Evolutionary conservation across 1,140 invertebrate genomes (phyloP).

Genomic region (Sarcophaga peregrina): DNA sequence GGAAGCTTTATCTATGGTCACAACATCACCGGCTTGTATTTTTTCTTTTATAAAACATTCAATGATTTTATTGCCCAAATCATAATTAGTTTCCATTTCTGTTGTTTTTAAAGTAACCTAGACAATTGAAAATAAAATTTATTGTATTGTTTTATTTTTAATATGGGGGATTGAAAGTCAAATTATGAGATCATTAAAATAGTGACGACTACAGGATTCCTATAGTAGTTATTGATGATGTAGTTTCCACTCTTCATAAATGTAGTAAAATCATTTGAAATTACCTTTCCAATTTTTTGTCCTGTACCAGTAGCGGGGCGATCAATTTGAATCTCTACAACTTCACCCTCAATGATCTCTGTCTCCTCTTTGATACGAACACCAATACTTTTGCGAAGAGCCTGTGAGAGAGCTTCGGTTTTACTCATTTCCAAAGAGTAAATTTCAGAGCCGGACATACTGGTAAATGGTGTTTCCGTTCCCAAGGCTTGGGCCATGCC

Average conservation of each 20-base stretch:
- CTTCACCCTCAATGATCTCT: constrained; percentile 98
- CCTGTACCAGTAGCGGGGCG: constrained; percentile 91
- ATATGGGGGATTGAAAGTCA: not conserved
- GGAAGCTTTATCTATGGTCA: constrained; percentile 97
- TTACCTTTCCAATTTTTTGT: constrained; percentile 85
- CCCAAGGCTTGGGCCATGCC: constrained; percentile 95
- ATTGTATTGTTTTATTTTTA: no score
- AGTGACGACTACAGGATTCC: not conserved
- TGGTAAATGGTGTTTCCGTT: constrained; percentile 95
- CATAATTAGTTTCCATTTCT: constrained; percentile 99
- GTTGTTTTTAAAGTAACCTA: constrained; percentile 94
- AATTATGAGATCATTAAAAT: not conserved
- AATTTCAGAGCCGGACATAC: constrained; percentile 96
- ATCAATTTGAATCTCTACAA: constrained; percentile 97
- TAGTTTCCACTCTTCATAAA: not conserved
- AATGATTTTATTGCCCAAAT: constrained; percentile 98
- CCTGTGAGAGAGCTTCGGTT: constrained; percentile 97
- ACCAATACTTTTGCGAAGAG: constrained; percentile 97
- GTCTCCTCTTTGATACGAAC: constrained; percentile 98
- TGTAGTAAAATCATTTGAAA: not conserved
- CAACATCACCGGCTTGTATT: constrained; percentile 95
- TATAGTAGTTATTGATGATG: constrained; percentile 8
- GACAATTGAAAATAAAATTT: not conserved
- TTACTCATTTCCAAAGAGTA: constrained; percentile 99
- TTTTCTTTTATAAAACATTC: constrained; percentile 97